Conservation (phyloP, 2,888 invertebrate genomes). For the Athalia rosae region DNA sequence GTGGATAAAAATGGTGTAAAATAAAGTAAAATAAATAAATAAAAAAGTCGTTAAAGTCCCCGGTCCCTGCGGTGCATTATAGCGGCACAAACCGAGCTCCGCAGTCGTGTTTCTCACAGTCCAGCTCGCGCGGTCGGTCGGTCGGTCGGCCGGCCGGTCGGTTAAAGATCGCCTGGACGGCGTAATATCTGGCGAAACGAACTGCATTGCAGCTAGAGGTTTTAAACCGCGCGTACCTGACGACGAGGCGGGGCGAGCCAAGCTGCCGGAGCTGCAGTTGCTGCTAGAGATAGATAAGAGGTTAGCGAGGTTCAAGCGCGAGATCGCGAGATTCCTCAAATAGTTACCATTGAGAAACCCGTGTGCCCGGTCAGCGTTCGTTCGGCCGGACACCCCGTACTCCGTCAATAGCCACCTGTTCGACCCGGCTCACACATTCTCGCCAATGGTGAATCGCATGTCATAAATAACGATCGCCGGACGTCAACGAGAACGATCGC, state of each 20-base stretch:
- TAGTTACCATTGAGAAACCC: constrained; percentile 65
- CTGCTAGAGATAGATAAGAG: constrained; percentile 62
- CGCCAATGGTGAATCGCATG: constrained; percentile 4
- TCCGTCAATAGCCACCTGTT: constrained; percentile 44
- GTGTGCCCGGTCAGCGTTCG: background rate
- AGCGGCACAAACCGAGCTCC: too few relatives aligned
- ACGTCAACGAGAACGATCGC: constrained; percentile 12
- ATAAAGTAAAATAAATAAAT: background rate
- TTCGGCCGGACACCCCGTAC: constrained; percentile 20
- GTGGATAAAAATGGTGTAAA: too few relatives aligned
- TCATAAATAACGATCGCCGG: constrained; percentile 34
- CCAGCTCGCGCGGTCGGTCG: constrained; percentile 1
- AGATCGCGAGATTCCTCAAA: constrained; percentile 67
- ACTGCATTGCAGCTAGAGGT: constrained; percentile 18
- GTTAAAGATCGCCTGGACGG: constrained; percentile 39
- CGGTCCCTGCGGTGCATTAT: background rate
- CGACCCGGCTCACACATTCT: constrained; percentile 27
- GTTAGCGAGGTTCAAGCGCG: constrained; percentile 60
- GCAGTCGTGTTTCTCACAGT: constrained; percentile 40
- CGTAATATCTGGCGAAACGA: constrained; percentile 38
- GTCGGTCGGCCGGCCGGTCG: constrained; percentile 28
- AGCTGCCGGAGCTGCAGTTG: constrained; percentile 39
- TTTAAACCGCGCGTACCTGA: constrained; percentile 1
- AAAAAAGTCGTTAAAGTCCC: constrained; percentile 25
- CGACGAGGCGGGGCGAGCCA: constrained; percentile 39